These are phyloP conservation scores for Bambusicola thoracicus DNA, from an alignment of 2,113 vertebrate species.

Conservation along the genomic window DNA sequence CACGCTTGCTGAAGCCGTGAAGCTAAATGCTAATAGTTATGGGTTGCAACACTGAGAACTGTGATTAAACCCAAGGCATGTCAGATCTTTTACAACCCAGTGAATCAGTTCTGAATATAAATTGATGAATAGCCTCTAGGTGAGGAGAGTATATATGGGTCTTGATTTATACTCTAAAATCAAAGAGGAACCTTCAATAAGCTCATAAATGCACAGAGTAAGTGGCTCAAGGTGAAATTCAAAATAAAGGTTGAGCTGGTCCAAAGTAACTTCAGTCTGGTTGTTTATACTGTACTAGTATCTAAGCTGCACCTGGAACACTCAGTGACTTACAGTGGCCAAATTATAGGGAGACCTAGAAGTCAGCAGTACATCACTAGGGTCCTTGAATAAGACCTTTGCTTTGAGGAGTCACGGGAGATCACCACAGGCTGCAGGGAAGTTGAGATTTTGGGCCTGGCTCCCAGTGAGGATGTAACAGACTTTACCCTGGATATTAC, in stretches of 20 bases:
- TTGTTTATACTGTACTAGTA: neutral
- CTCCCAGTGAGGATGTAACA: neutral
- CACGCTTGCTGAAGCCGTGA: neutral
- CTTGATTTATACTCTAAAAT: neutral
- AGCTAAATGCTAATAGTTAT: neutral
- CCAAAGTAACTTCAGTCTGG: neutral
- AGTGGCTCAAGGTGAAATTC: neutral
- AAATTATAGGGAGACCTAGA: too few species aligned
- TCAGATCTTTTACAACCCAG: neutral
- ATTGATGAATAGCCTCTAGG: neutral
- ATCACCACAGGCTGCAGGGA: neutral
- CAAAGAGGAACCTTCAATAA: neutral
- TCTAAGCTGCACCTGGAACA: neutral
- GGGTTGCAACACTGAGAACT: neutral
- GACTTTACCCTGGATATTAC: neutral
- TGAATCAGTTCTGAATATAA: neutral
- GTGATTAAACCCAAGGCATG: neutral
- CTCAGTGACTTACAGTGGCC: neutral
- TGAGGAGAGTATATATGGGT: neutral
- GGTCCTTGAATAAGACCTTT: neutral
- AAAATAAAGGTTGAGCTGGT: neutral
- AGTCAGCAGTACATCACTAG: neutral
- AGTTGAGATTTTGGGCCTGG: neutral
- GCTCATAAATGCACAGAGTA: neutral
- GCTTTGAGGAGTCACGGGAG: neutral